Evolutionary conservation across 2,888 invertebrate genomes (phyloP).

Genomic region (Carcina quercana): DNA sequence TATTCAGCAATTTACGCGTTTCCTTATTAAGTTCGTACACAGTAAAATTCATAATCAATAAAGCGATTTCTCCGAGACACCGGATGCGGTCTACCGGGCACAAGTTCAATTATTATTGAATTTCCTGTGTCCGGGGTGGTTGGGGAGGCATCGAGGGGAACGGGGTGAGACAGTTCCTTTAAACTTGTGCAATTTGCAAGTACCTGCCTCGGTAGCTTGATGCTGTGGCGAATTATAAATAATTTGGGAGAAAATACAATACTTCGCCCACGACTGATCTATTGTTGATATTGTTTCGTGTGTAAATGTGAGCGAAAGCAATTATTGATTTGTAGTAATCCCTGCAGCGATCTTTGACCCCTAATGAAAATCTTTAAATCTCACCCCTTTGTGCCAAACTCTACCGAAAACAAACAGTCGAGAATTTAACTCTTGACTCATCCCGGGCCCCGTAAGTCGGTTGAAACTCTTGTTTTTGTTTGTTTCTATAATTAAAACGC

Average conservation of each 20-base stretch:
- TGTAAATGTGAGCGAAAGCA: no score
- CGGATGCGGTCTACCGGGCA: conserved; percentile 59
- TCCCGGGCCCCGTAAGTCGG: conserved; percentile 47
- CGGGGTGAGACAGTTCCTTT: conserved; percentile 11
- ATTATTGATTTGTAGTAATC: background rate
- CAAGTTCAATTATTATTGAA: conserved; percentile 65
- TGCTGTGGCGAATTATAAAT: no score
- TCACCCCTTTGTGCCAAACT: conserved; percentile 15
- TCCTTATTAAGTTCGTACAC: no score
- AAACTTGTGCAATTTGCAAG: conserved; percentile 2
- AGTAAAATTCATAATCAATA: conserved; percentile 48
- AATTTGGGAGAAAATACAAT: no score
- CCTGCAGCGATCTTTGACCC: background rate
- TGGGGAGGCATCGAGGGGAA: conserved; percentile 2
- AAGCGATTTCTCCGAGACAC: conserved; percentile 55
- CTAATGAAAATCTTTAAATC: conserved; percentile 1
- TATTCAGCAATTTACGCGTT: no score
- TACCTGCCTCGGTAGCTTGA: no score
- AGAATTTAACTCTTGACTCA: conserved; percentile 41
- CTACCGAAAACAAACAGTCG: conserved; percentile 34
- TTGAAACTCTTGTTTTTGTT: conserved; percentile 55
- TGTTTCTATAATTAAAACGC: conserved; percentile 66
- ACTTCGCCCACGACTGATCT: no score
- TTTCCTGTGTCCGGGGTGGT: conserved; percentile 43
- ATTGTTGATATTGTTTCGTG: no score